phyloP scores from a whole-genome alignment of 35 echinoderm and acorn worm genomes.

The Apostichopus californicus region DNA sequence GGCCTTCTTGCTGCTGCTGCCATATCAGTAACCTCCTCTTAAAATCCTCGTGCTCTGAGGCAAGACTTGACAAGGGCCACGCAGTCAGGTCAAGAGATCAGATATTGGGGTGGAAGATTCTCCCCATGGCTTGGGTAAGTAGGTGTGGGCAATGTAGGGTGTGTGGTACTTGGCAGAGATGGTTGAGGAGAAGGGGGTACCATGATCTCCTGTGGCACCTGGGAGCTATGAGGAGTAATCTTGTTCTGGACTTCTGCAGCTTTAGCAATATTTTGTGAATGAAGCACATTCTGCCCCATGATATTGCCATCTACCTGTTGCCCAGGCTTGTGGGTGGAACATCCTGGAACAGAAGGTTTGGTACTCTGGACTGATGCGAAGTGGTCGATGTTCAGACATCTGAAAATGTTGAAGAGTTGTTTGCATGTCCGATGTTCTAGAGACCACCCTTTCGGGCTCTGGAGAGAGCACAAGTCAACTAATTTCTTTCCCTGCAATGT shows the following conservation, averaged over 20 bases:
- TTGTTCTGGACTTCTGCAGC: not conserved
- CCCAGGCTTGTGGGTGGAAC: not conserved
- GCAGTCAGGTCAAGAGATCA: not conserved
- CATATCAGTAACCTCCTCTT: not conserved
- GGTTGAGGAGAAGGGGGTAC: not conserved
- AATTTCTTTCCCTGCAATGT: no score
- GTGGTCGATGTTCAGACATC: not conserved
- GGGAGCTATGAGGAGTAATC: not conserved
- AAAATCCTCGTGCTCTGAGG: not conserved
- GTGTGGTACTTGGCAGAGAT: not conserved
- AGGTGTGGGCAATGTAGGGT: not conserved
- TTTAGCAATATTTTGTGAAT: not conserved
- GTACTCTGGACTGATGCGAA: not conserved
- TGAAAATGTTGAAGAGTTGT: not conserved
- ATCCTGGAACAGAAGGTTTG: not conserved
- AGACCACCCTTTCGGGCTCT: not conserved
- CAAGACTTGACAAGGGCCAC: not conserved
- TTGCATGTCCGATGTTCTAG: not conserved
- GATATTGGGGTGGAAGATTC: not conserved
- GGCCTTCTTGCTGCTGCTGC: no score
- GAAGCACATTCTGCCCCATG: not conserved
- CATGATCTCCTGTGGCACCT: not conserved
- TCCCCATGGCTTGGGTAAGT: not conserved
- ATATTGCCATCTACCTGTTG: not conserved
- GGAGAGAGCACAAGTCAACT: conserved; percentile 53